Evolutionary conservation across 2,113 vertebrate genomes (phyloP), one percentile per base, ranked within the genome.

Genomic region (Seriola dumerili): DNA sequence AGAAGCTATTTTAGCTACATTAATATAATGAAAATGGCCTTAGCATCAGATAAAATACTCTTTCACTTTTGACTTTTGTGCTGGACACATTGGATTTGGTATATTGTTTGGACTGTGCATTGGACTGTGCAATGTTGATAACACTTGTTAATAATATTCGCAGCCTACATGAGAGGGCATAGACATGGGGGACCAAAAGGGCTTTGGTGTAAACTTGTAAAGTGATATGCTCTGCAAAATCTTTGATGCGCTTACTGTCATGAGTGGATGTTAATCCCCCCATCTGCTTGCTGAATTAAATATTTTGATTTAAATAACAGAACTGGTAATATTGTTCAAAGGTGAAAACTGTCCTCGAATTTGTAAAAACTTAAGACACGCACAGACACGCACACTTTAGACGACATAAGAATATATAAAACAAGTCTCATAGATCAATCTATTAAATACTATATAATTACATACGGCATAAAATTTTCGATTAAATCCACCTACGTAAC

Each of bases 211-310:
- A 32, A 90, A 85, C 63, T 70, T 87, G 46, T 80, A 82, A 84
- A 89, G 67, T 89, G 62, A 90, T 83, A 80, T 70, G 66, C 86
- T 81, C 46, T 61, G 80, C 72, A 91, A 93, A 83, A 81, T 84
- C 62, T 91, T 77, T 91, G 84, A 92, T 83, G 81, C 2, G 77
- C 81, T 94, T 89, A 90, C 76, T 86, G 84, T 87, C 83, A 89
- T 80, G 55, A 84, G 36, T 44, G 64, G 54, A 83, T 72, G 63
- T 54, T 92, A 92, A 94, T 92, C 89, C 82, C 61, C 50, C 50
- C 65, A 68, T 84, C 50, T 52, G 76, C 55, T 83, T 67, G 73
- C 76, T 77, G 76, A 75, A 76, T 89, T 80, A 84, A 88, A 84
- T 70, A 74, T 72, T 76, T 80, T 75, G 54, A 88, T 91, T 91